phyloP scores from a whole-genome alignment of 2,888 invertebrate genomes.

The Thecocarcelia acutangulata region DNA sequence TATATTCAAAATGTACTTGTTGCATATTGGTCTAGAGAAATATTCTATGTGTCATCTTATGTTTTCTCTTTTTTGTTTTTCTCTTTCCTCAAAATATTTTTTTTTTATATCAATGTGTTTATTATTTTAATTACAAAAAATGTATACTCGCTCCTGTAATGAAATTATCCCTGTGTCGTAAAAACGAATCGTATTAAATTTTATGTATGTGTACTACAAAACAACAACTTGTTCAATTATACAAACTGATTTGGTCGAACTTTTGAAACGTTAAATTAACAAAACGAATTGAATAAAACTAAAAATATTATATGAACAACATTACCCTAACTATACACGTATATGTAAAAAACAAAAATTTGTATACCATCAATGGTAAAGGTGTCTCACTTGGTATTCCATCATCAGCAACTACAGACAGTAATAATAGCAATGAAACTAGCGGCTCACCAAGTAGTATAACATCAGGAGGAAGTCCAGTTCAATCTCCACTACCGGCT shows the following conservation, averaged over 20 bases:
- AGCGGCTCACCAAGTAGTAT: constrained; percentile 92
- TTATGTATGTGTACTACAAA: constrained; percentile 61
- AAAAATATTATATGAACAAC: constrained; percentile 53
- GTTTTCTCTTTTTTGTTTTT: constrained; percentile 66
- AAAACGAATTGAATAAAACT: constrained; percentile 34
- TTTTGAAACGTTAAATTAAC: constrained; percentile 41
- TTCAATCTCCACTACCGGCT: constrained; percentile 86
- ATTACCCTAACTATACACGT: constrained; percentile 68
- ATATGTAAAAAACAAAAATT: constrained; percentile 68
- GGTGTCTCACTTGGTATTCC: constrained; percentile 77
- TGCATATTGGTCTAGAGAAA: constrained; percentile 52
- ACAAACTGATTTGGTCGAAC: constrained; percentile 39
- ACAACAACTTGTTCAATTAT: constrained; percentile 37
- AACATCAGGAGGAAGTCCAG: constrained; percentile 91
- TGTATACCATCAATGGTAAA: constrained; percentile 72
- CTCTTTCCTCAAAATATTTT: constrained; percentile 53
- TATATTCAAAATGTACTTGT: constrained; percentile 15
- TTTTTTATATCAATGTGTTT: constrained; percentile 59
- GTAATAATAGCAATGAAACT: constrained; percentile 90
- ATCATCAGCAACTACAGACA: constrained; percentile 89
- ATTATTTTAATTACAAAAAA: constrained; percentile 55
- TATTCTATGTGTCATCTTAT: constrained; percentile 65
- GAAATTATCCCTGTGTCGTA: constrained; percentile 53
- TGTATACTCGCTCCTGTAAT: constrained; percentile 49
- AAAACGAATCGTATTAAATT: constrained; percentile 31